Base-by-base conservation (phyloP, 92 coral and sea anemone species). In the Plumapathes pennacea region DNA sequence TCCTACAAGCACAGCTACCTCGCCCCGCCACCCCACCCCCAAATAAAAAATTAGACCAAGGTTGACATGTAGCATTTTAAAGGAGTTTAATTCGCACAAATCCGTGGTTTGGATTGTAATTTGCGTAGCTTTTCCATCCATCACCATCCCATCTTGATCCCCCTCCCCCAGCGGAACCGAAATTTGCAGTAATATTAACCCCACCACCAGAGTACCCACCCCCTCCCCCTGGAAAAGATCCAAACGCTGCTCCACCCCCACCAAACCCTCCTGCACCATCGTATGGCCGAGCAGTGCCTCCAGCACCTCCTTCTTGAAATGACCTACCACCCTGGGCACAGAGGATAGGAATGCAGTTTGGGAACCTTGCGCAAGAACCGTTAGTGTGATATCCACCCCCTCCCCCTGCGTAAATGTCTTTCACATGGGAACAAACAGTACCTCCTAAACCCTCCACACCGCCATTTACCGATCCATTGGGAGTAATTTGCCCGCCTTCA, bases 141-240 rank as follows among this genome's bases (percentile, higher is more conserved):
- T 46, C 63, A 27, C 39, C 57, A n/a, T 26, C 41, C 20, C 2
- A 30, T 32, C 20, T 14, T 20, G 60, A 49, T 18, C 57, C 72
- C 61, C 41, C 89, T 70, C 38, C 89, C 74, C 57, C 89, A 5
- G 6, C 53, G 7, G 67, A 12, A 37, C 31, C 29, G 29, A 0
- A 15, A 12, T 51, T 32, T 31, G 68, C 37, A 4, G 42, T 24
- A 2, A 60, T 57, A 6, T 0, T 0, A 22, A 75, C 83, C 12
- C 66, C 77, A 0, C 89, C 89, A 1, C 89, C 89, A 17, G 83
- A 50, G 28, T 60, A 82, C n/a, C 89, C 83, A 38, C 89, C 89
- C 30, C 89, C 83, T 4, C 83, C 89, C 60, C 89, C 83, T 30
- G 69, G 58, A 40, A 72, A 32, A 10, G 10, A 2, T 9, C 10